phyloP scores from a whole-genome alignment of 2,113 vertebrate species.

The Clarias gariepinus region DNA sequence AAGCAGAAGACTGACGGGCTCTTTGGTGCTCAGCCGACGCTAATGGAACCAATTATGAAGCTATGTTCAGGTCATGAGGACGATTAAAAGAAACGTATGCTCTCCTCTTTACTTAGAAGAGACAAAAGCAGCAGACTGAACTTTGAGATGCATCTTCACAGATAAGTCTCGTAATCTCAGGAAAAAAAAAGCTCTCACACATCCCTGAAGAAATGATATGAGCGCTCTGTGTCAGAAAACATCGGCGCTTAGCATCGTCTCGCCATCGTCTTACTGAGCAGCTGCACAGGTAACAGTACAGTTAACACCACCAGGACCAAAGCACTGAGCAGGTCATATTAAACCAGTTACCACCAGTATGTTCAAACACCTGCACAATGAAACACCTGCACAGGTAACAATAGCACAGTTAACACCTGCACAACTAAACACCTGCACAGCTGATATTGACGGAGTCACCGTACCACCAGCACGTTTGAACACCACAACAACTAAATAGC shows the following conservation, averaged over 20 bases:
- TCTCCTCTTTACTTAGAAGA: not conserved
- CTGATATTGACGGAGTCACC: not conserved
- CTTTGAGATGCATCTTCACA: not conserved
- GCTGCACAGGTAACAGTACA: not conserved
- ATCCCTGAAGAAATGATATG: not conserved
- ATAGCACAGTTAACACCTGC: not conserved
- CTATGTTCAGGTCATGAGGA: slow-evolving; percentile 43
- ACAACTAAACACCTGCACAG: not conserved
- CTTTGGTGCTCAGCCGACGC: slow-evolving; percentile 47
- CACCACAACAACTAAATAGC: slow-evolving; percentile 1
- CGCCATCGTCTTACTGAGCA: not conserved
- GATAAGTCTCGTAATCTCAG: not conserved
- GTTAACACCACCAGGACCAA: not conserved
- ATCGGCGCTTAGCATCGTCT: not conserved
- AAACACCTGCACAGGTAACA: not conserved
- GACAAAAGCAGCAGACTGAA: not conserved
- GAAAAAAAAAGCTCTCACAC: not conserved
- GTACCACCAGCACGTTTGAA: not conserved
- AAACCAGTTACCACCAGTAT: not conserved
- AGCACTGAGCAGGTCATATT: too few relatives aligned
- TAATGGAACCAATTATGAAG: slow-evolving; percentile 54
- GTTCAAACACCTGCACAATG: not conserved
- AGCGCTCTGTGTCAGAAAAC: not conserved
- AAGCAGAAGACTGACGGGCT: slow-evolving; percentile 53
- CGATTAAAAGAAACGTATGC: slow-evolving; percentile 41